A percentile compares a stretch with the other conserved stretches of the same genome.
Evolutionary conservation across 1,140 invertebrate species (phyloP).

Genomic region (Aphidius gifuensis): DNA sequence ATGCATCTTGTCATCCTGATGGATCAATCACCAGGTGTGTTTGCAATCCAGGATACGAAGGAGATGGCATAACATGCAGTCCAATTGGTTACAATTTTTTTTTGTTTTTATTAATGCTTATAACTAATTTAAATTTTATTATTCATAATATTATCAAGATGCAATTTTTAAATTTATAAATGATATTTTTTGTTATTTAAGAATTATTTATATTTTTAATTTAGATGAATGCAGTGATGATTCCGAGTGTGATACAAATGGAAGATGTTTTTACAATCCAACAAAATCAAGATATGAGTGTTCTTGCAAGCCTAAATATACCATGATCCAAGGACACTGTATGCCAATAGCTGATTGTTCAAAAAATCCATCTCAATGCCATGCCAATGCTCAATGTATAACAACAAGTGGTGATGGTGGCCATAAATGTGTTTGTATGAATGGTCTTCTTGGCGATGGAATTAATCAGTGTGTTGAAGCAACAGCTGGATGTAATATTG

Average conservation of each 20-base stretch:
- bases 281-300: constrained; percentile 63
- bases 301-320: constrained; percentile 63
- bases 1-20: constrained; percentile 72
- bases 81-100: constrained; percentile 54
- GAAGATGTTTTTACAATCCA: constrained; percentile 68
- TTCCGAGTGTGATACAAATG: constrained; percentile 72
- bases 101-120: constrained; percentile 25
- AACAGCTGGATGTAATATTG: constrained; percentile 72
- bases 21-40: constrained; percentile 67
- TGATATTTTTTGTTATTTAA: not conserved
- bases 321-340: constrained; percentile 57
- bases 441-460: constrained; percentile 77
- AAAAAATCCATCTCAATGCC: constrained; percentile 56
- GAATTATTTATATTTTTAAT: not conserved
- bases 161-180: not conserved
- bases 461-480: constrained; percentile 62
- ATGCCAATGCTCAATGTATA: constrained; percentile 63
- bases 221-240: constrained; percentile 66
- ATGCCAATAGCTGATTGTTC: constrained; percentile 51
- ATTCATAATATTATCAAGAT: constrained; percentile 3
- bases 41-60: constrained; percentile 75
- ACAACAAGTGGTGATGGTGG: constrained; percentile 55
- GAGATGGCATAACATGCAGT: constrained; percentile 72
- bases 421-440: constrained; percentile 74
- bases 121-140: constrained; percentile 6